Evolutionary conservation across 2,113 vertebrate genomes (phyloP), one percentile per base, ranked within the genome.

Genomic region (Gadus chalcogrammus): DNA sequence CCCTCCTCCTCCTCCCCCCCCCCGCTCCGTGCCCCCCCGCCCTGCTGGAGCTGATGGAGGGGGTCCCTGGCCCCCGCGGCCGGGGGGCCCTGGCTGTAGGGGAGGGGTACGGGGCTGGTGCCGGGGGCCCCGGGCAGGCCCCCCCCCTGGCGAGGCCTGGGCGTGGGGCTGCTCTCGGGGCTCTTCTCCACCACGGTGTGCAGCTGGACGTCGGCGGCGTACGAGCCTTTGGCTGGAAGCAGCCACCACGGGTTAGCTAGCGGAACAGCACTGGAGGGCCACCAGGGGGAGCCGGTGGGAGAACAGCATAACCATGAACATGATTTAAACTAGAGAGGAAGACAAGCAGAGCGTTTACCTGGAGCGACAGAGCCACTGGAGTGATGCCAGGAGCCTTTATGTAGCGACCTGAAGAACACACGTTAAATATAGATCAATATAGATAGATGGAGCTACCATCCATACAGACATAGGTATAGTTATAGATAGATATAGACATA

Each of bases 181-280:
- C 97, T 99, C 85, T 95, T 97, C 87, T 99, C 97, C 35, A 94
- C 82, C 68, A 97, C 93, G 0, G 96, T 95, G 81, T 98, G 95
- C 76, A 99, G 92, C 62, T 94, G 95, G 13, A 94, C 94, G 70
- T 98, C 96, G 0, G 84, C n/a, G 3, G 84, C 64, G 18, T 87
- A 92, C 0, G 79, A 84, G n/a, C 88, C 79, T 84, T 92, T 93
- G 0, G 69, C 89, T 89, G 67, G 20, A 62, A 13, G n/a, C 55
- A 1, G 5, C 1, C 8, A 48, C 42, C 42, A 12, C 2, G 12
- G 8, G 11, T 7, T 48, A 48, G 42, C 9, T 48, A 12, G 42
- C 42, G 12, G 42, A 48, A 48, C 8, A 48, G 42, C 42, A 48
- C 42, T 35, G 31, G 42, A 48, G 1, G 42, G 1, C 11, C 2